These are phyloP conservation scores for Magallana ariakensis DNA, from an alignment of 1,140 invertebrate genomes.

Conservation along the genomic window DNA sequence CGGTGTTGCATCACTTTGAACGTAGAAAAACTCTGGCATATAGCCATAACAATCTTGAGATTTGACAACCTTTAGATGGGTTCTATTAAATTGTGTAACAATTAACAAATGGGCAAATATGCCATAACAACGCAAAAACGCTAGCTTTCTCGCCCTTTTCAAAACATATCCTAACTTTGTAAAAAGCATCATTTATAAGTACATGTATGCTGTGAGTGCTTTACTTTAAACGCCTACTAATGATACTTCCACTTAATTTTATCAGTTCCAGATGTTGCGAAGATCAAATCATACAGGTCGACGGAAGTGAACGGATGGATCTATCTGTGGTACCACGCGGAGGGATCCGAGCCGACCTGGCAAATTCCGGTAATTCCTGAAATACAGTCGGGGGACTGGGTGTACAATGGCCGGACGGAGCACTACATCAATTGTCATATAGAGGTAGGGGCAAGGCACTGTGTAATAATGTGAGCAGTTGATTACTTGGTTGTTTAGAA, in stretches of 20 bases:
- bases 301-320: slow-evolving; percentile 87
- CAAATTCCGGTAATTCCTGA: slow-evolving; percentile 82
- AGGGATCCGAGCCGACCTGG: slow-evolving; percentile 87
- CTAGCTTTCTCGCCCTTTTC: too few species aligned
- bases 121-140: too few species aligned
- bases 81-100: too few species aligned
- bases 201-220: not conserved
- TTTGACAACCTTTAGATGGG: too few species aligned
- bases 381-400: slow-evolving; percentile 83
- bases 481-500: too few species aligned
- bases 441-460: slow-evolving; percentile 62
- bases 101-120: too few species aligned
- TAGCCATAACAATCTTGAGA: too few species aligned
- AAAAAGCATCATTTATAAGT: not conserved
- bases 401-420: slow-evolving; percentile 86
- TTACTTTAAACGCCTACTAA: not conserved
- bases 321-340: slow-evolving; percentile 92
- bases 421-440: slow-evolving; percentile 85
- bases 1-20: too few species aligned
- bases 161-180: too few species aligned
- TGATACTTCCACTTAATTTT: not conserved
- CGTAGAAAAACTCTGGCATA: too few species aligned
- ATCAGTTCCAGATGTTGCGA: slow-evolving; percentile 79
- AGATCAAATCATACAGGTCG: slow-evolving; percentile 84
- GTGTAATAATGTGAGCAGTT: too few species aligned